A percentile compares a stretch with the other conserved stretches of the same genome.
Conservation (phyloP, 1,140 invertebrate genomes). For the Bombus superbus region DNA sequence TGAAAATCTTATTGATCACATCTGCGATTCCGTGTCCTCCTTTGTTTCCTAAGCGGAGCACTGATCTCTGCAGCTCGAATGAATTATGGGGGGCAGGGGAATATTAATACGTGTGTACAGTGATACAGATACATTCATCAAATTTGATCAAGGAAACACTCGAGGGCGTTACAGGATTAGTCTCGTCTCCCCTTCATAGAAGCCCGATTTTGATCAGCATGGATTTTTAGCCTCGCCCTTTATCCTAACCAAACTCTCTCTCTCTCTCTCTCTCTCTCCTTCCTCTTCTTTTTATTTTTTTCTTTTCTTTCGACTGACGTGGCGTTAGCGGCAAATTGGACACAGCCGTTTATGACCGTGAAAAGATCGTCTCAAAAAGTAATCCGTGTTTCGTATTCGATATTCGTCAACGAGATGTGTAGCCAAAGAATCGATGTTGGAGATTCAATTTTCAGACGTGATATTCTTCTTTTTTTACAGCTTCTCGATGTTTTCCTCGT, state of each 20-base stretch:
- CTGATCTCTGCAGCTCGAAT: constrained; percentile 46
- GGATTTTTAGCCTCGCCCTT: constrained; percentile 33
- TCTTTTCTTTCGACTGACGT: not conserved
- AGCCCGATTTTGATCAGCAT: constrained; percentile 50
- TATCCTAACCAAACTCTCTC: not conserved
- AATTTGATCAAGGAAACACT: constrained; percentile 61
- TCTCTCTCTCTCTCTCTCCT: not conserved
- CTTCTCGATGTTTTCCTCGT: not conserved
- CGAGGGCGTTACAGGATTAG: constrained; percentile 56
- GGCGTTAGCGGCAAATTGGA: constrained; percentile 35
- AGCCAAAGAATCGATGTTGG: not conserved
- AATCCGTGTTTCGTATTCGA: constrained; percentile 35
- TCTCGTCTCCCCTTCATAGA: constrained; percentile 42
- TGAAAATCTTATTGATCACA: constrained; percentile 52
- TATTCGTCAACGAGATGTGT: constrained; percentile 7
- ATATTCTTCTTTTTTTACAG: not conserved
- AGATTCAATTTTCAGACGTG: not conserved
- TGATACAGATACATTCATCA: constrained; percentile 60
- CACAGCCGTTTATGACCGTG: constrained; percentile 38
- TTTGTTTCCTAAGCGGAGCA: constrained; percentile 53
- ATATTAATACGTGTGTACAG: constrained; percentile 59
- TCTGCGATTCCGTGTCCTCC: constrained; percentile 46
- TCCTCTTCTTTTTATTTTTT: not conserved
- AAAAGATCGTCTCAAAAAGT: constrained; percentile 45
- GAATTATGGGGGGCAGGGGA: constrained; percentile 43